Evolutionary conservation across 2,888 invertebrate genomes (phyloP), one percentile per base, ranked within the genome.

Genomic region (Tolmerus cingulatus): DNA sequence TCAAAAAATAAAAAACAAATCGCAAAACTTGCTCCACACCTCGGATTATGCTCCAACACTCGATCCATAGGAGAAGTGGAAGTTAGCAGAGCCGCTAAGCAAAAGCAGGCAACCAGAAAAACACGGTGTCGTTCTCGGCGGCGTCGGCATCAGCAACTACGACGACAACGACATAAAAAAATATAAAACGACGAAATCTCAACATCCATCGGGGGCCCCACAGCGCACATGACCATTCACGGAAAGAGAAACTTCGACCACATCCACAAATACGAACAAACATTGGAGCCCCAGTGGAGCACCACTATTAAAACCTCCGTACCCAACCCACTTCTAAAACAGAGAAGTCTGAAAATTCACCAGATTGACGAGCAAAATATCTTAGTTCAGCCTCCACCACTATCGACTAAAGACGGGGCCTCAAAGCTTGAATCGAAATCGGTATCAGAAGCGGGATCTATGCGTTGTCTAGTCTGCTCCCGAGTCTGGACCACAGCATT

Each of bases 171-270:
- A 55, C 7, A 55, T 7, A 19, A 66, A 66, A 66, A 23, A 57
- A 34, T 27, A 34, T 27, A 66, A 27, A 66, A 3, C 81, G 55
- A 81, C 55, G n/a, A 12, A 23, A 81, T 82, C 77, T 87, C 57
- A 57, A 66, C 23, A 66, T 27, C 8, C 66, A 66, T 66, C 23
- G 23, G 66, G 12, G 27, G 23, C 66, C 66, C 78, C 19, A n/a
- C 81, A 87, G 37, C 86, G 87, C 87, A 87, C 87, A 87, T 87
- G 87, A 87, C 87, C 87, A 87, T 87, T 87, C 79, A 87, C 87
- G 87, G 87, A 86, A 87, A 86, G 86, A 84, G 87, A 89, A 92
- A 93, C 85, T 37, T 74, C 74, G 66, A 82, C 57, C 34, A 85
- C 85, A 37, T 12, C 27, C 40, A 84, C 84, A 46, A 74, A 40